Conservation (phyloP, 2,888 invertebrate genomes). For the Amphimallon solstitiale region DNA sequence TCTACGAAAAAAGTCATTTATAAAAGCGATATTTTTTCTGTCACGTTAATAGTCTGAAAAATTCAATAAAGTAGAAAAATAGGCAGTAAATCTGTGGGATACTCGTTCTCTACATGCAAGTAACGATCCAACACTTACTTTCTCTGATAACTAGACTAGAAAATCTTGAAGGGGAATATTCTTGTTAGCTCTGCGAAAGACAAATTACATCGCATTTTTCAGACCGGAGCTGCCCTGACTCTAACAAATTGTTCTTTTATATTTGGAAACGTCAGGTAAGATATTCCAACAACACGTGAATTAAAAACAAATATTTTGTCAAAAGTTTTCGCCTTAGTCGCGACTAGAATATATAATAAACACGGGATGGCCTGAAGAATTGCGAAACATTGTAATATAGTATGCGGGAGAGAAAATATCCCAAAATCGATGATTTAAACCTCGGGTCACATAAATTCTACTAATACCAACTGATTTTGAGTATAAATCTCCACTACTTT, state of each 20-base stretch:
- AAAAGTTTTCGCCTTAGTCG: slow-evolving; percentile 4
- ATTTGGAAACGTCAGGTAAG: slow-evolving; percentile 31
- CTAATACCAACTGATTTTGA: slow-evolving; percentile 10
- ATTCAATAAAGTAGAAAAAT: slow-evolving; percentile 22
- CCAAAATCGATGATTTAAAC: slow-evolving; percentile 7
- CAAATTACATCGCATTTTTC: slow-evolving; percentile 45
- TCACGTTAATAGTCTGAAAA: slow-evolving; percentile 8
- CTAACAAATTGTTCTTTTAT: slow-evolving; percentile 38
- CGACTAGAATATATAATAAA: slow-evolving; percentile 22
- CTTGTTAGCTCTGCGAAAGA: slow-evolving; percentile 43
- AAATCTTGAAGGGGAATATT: slow-evolving; percentile 44
- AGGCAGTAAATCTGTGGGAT: slow-evolving; percentile 22
- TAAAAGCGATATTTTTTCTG: too few species aligned
- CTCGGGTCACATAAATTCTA: not conserved
- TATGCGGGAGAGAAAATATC: not conserved
- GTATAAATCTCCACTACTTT: slow-evolving; percentile 20
- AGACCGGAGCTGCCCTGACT: slow-evolving; percentile 28
- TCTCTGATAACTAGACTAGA: slow-evolving; percentile 44
- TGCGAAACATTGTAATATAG: not conserved
- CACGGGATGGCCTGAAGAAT: not conserved
- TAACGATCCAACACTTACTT: slow-evolving; percentile 42
- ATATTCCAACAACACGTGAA: slow-evolving; percentile 18
- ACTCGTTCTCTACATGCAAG: slow-evolving; percentile 11
- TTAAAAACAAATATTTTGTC: slow-evolving; percentile 32
- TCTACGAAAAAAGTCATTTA: too few species aligned